Conservation (phyloP, 2,888 invertebrate genomes). For the Cheilosia grossa region DNA sequence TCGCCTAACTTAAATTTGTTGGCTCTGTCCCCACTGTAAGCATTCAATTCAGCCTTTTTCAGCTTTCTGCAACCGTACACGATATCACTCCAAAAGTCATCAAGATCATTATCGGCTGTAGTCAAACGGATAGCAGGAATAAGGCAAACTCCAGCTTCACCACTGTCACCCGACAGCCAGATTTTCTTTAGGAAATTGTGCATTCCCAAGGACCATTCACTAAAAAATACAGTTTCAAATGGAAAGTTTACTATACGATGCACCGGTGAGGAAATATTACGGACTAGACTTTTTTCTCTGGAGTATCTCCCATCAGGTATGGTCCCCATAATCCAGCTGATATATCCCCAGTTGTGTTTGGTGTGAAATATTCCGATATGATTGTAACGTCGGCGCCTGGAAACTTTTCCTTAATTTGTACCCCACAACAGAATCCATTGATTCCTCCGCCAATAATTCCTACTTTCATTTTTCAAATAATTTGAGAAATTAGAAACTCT, state of each 20-base stretch:
- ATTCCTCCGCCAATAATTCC: constrained; percentile 90
- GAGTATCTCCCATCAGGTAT: constrained; percentile 86
- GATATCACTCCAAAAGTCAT: constrained; percentile 83
- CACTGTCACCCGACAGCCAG: constrained; percentile 85
- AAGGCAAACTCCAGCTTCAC: constrained; percentile 84
- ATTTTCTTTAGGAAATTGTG: constrained; percentile 85
- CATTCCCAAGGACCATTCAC: constrained; percentile 87
- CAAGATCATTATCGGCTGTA: constrained; percentile 76
- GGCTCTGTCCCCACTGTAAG: constrained; percentile 80
- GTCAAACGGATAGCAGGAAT: constrained; percentile 83
- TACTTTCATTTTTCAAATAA: constrained; percentile 32
- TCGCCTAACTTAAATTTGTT: constrained; percentile 83
- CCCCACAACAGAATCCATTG: constrained; percentile 88
- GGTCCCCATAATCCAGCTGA: constrained; percentile 92
- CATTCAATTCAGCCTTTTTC: constrained; percentile 79
- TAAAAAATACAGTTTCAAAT: constrained; percentile 79
- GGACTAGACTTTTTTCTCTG: constrained; percentile 84
- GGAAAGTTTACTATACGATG: not conserved
- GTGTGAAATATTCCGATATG: constrained; percentile 87
- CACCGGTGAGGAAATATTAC: constrained; percentile 73
- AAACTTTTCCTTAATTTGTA: constrained; percentile 86
- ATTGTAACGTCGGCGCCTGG: constrained; percentile 86
- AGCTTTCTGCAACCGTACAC: constrained; percentile 83
- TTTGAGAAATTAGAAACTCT: not conserved
- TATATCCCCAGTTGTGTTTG: constrained; percentile 90